Evolutionary conservation across 2,113 vertebrate species (phyloP).

Genomic region (Corydoras maculifer): DNA sequence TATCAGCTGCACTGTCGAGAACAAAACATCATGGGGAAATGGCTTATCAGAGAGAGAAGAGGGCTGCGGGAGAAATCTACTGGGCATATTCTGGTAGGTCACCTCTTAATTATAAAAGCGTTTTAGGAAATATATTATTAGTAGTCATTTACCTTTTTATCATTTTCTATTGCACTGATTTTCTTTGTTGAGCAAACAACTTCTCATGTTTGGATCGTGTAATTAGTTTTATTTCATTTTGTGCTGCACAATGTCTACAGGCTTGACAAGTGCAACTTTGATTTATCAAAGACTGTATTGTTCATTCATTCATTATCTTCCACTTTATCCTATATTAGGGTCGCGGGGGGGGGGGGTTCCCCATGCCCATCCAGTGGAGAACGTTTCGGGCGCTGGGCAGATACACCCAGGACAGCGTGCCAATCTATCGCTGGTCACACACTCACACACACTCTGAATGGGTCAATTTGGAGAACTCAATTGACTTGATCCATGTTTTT

Average conservation of each 20-base stretch:
- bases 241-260: not conserved
- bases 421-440: too few relatives aligned
- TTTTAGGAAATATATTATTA: not conserved
- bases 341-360: too few relatives aligned
- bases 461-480: too few relatives aligned
- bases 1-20: conserved; percentile 71
- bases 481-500: too few relatives aligned
- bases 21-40: conserved; percentile 66
- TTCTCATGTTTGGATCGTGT: not conserved
- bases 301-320: not conserved
- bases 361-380: too few relatives aligned
- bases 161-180: not conserved
- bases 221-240: conserved; percentile 1
- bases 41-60: conserved; percentile 76
- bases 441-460: too few relatives aligned
- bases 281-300: not conserved
- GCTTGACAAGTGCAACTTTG: not conserved
- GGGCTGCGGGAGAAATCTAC: conserved; percentile 82
- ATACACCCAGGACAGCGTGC: too few relatives aligned
- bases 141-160: not conserved
- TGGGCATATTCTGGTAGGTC: conserved; percentile 94
- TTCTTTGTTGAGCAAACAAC: not conserved
- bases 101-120: conserved; percentile 10
- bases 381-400: too few relatives aligned
- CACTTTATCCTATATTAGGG: too few relatives aligned